Evolutionary conservation across 2,888 invertebrate genomes (phyloP).

Genomic region (Aplocera efformata): DNA sequence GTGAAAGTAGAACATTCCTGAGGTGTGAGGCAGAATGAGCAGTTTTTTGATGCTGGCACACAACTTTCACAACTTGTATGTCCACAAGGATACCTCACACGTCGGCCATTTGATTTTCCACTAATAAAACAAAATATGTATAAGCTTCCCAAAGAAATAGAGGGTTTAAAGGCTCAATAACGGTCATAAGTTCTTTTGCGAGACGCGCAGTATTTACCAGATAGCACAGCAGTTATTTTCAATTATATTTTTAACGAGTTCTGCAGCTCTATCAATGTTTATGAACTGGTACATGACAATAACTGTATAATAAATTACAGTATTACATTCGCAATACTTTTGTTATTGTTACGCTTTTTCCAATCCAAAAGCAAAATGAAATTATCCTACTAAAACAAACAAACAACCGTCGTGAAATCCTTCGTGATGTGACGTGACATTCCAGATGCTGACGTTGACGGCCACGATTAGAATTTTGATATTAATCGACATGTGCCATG

Average conservation of each 20-base stretch:
- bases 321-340: too few species aligned
- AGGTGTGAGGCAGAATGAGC: conserved; percentile 48
- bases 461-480: too few species aligned
- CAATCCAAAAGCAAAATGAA: too few species aligned
- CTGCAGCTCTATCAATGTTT: conserved; percentile 38
- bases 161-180: too few species aligned
- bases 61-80: conserved; percentile 58
- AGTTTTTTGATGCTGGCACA: conserved; percentile 37
- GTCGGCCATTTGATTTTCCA: conserved; percentile 47
- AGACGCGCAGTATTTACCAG: conserved; percentile 41
- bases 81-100: conserved; percentile 57
- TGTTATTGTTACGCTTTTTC: too few species aligned
- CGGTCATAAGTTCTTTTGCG: too few species aligned
- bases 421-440: too few species aligned
- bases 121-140: conserved; percentile 33
- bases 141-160: neutral
- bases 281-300: conserved; percentile 41
- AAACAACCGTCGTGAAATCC: too few species aligned
- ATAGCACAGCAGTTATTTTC: conserved; percentile 49
- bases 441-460: too few species aligned
- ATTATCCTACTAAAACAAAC: too few species aligned
- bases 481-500: too few species aligned
- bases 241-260: conserved; percentile 46
- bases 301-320: neutral
- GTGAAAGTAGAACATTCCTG: conserved; percentile 11